Evolutionary conservation across 2,888 invertebrate species (phyloP), one percentile per base, ranked within the genome.

Genomic region (Limnephilus lunatus): DNA sequence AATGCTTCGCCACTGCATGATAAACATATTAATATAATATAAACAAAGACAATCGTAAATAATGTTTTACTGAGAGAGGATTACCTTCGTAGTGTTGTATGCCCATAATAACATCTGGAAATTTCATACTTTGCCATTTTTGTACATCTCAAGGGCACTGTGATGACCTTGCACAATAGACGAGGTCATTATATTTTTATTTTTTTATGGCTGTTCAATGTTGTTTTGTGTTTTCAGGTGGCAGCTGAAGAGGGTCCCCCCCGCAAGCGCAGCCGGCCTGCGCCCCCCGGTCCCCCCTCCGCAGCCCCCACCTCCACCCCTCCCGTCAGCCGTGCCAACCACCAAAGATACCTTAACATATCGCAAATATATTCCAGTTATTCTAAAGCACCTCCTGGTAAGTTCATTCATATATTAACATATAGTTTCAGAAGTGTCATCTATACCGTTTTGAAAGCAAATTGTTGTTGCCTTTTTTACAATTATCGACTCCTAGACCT

Each of bases 351-450:
- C 94, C 95, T 96, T 81, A 96, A 96, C 94, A 94, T 96, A 92
- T 96, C 96, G 92, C 95, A 96, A 94, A 95, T 96, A 94, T 96
- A 96, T 94, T 96, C 96, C 83, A 96, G 96, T 94, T 96, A 95
- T 94, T 96, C 96, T 93, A 96, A 96, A 94, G 95, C 95, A 82
- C 94, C 95, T 32, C 94, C 95, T 94, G 95, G 96, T 96, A 94
- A 95, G 91, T 86, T 44, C 31, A 44, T 39, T 39, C 44, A n/a
- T 44, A 81, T 5, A 53, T 25, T 25, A 68, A 68, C 25, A 31
- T 14, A 85, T 87, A n/a, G 5, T 25, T 5, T 53, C 25, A 19
- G 19, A 53, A 53, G 53, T 53, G 19, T 53, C 14, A 15, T 48
- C 48, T 48, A 48, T 48, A 48, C 14, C 15, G 15, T 14, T 12